phyloP scores from a whole-genome alignment of 2,797 vertebrate genomes.

The Chloroceryle amazona region DNA sequence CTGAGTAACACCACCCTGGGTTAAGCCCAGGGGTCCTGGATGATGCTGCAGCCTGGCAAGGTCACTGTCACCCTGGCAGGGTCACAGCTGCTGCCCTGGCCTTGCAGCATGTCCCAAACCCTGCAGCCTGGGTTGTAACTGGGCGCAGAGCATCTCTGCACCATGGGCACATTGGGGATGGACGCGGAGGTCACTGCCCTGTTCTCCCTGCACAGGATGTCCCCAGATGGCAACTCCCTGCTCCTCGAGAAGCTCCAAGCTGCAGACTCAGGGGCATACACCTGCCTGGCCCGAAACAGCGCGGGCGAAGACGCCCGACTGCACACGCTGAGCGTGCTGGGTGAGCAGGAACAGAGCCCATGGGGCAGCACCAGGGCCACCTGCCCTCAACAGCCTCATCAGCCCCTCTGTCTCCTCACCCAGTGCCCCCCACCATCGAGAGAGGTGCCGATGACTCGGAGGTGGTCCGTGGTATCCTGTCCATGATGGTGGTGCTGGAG shows the following conservation, averaged over 20 bases:
- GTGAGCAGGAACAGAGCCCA: conserved; percentile 70
- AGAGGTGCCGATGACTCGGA: conserved; percentile 68
- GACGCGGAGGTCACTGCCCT: background rate
- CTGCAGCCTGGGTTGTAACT: background rate
- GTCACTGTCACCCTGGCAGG: background rate
- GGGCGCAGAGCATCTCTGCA: background rate
- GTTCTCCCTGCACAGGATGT: conserved; percentile 74
- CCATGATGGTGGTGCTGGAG: conserved; percentile 83
- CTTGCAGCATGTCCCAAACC: rapidly evolving
- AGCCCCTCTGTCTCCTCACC: background rate
- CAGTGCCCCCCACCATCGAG: conserved; percentile 89
- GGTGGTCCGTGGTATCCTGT: conserved; percentile 79
- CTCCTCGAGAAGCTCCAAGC: conserved; percentile 83
- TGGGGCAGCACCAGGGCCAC: rapidly evolving
- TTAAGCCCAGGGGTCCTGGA: background rate
- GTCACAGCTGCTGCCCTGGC: background rate
- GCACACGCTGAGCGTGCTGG: conserved; percentile 86
- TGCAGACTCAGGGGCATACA: conserved; percentile 89
- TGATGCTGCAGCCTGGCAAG: background rate
- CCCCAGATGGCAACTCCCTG: conserved; percentile 83
- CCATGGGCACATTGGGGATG: rapidly evolving
- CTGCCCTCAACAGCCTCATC: rapidly evolving
- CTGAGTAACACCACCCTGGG: rapidly evolving
- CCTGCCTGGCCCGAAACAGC: conserved; percentile 86
- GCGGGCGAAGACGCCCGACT: conserved; percentile 87